These are phyloP conservation scores for Enteromius treurensis DNA, from an alignment of 2,797 vertebrate species.

Conservation along the genomic window DNA sequence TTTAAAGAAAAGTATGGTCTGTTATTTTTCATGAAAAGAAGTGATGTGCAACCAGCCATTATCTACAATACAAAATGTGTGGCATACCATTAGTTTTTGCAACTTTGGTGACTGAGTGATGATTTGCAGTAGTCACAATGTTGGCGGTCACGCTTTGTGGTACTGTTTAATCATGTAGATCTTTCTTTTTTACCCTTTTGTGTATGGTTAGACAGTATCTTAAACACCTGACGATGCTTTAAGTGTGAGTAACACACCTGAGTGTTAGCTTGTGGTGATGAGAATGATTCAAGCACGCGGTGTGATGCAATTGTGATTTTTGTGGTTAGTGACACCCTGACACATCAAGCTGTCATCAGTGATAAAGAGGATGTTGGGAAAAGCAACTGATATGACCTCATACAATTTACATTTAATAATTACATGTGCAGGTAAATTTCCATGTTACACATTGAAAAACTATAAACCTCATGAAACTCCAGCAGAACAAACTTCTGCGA, in stretches of 20 bases:
- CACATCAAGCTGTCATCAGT: conserved; percentile 50
- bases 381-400: conserved; percentile 12
- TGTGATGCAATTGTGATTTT: conserved; percentile 56
- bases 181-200: conserved; percentile 40
- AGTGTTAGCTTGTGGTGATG: conserved; percentile 17
- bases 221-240: conserved; percentile 44
- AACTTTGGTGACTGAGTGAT: conserved; percentile 5
- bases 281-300: conserved; percentile 37
- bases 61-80: not conserved
- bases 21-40: conserved; percentile 26
- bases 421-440: not conserved
- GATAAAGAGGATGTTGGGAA: conserved; percentile 46
- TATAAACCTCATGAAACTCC: not conserved
- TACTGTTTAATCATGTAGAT: conserved; percentile 15
- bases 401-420: not conserved
- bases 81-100: not conserved
- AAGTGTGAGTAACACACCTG: conserved; percentile 49
- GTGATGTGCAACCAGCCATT: conserved; percentile 27
- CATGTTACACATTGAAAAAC: not conserved
- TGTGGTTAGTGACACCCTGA: conserved; percentile 51
- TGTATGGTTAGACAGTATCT: conserved; percentile 24
- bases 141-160: conserved; percentile 35
- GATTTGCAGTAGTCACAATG: conserved; percentile 32
- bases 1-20: conserved; percentile 14
- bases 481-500: not conserved